Percentiles rank a stretch among this genome's conserved stretches.
phyloP scores from a whole-genome alignment of 2,113 vertebrate genomes.

The Tapirus terrestris region DNA sequence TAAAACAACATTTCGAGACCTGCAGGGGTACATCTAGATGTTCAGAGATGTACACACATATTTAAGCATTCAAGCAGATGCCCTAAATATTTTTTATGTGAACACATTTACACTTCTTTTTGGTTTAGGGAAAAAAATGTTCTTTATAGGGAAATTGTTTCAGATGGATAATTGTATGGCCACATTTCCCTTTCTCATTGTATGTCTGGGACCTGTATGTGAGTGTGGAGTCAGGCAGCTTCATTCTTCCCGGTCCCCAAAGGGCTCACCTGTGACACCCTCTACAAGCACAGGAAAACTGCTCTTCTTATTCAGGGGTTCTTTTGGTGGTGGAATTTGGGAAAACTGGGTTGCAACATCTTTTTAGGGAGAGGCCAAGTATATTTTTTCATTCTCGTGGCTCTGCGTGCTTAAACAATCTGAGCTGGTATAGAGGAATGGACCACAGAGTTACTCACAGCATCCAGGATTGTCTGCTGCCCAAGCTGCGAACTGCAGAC shows the following conservation, averaged over 20 bases:
- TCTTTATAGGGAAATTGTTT: neutral
- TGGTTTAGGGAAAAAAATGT: neutral
- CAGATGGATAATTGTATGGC: neutral
- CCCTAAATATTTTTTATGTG: neutral
- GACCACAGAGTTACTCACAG: neutral
- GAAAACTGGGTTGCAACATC: neutral
- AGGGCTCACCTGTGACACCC: neutral
- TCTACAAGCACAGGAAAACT: neutral
- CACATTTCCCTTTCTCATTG: fast-evolving
- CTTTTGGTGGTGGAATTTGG: neutral
- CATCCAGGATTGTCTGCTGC: neutral
- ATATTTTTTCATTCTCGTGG: neutral
- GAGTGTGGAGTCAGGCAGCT: no score
- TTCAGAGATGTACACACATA: neutral
- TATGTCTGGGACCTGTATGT: fast-evolving
- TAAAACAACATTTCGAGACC: neutral
- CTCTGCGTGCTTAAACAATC: neutral
- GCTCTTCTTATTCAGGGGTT: neutral
- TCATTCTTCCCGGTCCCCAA: neutral
- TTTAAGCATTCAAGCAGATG: neutral
- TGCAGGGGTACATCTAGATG: neutral
- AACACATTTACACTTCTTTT: neutral
- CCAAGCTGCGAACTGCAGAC: no score
- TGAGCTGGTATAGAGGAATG: neutral
- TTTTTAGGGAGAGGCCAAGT: neutral